Base-by-base conservation (phyloP, 2,888 invertebrate genomes). In the Diploptera punctata region DNA sequence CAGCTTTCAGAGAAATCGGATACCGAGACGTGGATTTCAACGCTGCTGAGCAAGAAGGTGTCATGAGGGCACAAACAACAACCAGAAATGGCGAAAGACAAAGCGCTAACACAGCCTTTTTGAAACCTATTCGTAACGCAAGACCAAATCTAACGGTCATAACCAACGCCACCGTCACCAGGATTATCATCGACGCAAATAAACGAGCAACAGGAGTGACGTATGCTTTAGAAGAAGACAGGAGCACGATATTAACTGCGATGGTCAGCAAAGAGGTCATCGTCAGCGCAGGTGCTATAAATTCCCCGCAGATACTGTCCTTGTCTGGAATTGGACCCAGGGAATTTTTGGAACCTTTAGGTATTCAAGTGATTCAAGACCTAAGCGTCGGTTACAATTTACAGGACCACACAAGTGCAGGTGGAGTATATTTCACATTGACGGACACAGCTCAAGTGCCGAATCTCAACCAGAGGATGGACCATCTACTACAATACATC, bases 301-400 rank as follows among this genome's bases (percentile, higher is more conserved):
- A 97, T 80, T 93, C 97, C 0, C 96, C 99, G 0, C 98, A 99
- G 80, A 80, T 99, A 1, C 83, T 99, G 47, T 95, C 98, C 95
- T 82, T 99, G 0, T 97, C 96, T 10, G 99, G 94, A 2, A 88
- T 98, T 16, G 94, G 94, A 0, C 93, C 93, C 0, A 85, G 87
- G 67, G 88, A 89, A 24, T 91, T 94, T 78, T 80, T 95, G 71
- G 83, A 86, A n/a, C 89, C 91, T 77, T 89, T 90, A 77, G 87
- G 89, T 68, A 94, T 96, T 77, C 93, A 94, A 0, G 84, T 94
- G 0, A 88, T 95, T 65, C 91, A 93, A 79, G 92, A 96, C 80
- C 83, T 94, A 0, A 89, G 89, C 77, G 96, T 97, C 0, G 97
- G 97, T 0, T 86, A 91, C 75, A 96, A 96, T 81, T 85, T 97